Conservation (phyloP, 2,113 vertebrate species). For the Cricetomys ansorgei region DNA sequence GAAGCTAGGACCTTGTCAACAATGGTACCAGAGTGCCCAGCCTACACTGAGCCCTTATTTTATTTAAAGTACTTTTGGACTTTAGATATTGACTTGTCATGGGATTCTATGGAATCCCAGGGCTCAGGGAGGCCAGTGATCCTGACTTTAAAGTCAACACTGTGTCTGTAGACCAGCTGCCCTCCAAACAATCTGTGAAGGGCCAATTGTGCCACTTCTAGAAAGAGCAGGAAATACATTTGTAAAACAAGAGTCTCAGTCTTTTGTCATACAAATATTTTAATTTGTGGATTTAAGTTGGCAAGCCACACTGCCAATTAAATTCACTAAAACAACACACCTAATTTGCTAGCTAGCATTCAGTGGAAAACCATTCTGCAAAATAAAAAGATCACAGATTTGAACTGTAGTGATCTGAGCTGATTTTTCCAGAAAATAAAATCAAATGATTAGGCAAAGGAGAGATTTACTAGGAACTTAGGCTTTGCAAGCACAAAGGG, state of each 20-base stretch:
- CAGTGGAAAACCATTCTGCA: not conserved
- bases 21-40: not conserved
- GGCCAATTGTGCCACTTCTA: not conserved
- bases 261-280: slow-evolving; percentile 11
- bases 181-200: not conserved
- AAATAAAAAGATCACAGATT: slow-evolving; percentile 1
- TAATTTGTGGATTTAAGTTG: not conserved
- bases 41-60: not conserved
- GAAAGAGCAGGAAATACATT: not conserved
- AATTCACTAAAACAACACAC: slow-evolving; percentile 9
- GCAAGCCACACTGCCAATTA: slow-evolving; percentile 13
- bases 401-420: not conserved
- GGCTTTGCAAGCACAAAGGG: not conserved
- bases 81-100: not conserved
- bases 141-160: not conserved
- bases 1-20: not conserved
- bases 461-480: slow-evolving; percentile 6
- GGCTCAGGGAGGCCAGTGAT: not conserved
- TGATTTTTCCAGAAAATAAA: not conserved
- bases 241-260: not conserved
- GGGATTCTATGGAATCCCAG: not conserved
- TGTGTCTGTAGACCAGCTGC: not conserved
- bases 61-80: not conserved
- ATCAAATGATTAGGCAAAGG: not conserved
- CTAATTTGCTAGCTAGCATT: slow-evolving; percentile 1